Evolutionary conservation across 2,888 invertebrate species (phyloP), one percentile per base, ranked within the genome.

Genomic region (Galerucella pusilla): DNA sequence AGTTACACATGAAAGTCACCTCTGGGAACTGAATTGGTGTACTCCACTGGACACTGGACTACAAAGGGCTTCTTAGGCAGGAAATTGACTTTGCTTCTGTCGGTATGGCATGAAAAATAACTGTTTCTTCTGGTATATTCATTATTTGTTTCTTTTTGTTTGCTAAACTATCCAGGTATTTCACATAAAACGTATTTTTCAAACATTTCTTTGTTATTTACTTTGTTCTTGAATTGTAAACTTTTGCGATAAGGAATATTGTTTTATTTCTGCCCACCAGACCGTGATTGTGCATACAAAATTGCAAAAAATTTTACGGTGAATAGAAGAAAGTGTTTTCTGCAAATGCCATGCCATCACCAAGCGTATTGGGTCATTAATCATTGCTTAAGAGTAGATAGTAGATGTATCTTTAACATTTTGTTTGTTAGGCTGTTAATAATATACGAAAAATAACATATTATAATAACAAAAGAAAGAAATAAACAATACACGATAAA

Each of bases 191-290:
- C 46, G 46, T 11, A 10, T 46, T 11, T 12, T 46, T n/a, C 11
- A 12, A 1, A 11, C 12, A 46, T 46, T 57, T 57, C 20, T 10
- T 9, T 3, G 57, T 57, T 11, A 12, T 49, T 49, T 10, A 54
- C 6, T 5, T 14, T 54, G 57, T 16, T 57, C 57, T 20, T 57
- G 57, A 9, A 20, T 16, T 57, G 20, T 16, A 57, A 63, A 2
- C 61, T 28, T 59, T 61, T 61, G 14, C 28, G 35, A 14, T 28
- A 14, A 25, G 2, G 12, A 28, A 28, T 35, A 9, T n/a, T 63
- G 16, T 64, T 64, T 64, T 64, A 64, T 64, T 9, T 64, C 16
- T 64, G 64, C 11, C 20, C 64, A 20, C n/a, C 46, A 65, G 45
- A 20, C 45, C 64, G 64, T 46, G 16, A 65, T 14, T 11, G 46